Evolutionary conservation across 2,888 invertebrate species (phyloP).

Genomic region (Phytoseiulus persimilis): DNA sequence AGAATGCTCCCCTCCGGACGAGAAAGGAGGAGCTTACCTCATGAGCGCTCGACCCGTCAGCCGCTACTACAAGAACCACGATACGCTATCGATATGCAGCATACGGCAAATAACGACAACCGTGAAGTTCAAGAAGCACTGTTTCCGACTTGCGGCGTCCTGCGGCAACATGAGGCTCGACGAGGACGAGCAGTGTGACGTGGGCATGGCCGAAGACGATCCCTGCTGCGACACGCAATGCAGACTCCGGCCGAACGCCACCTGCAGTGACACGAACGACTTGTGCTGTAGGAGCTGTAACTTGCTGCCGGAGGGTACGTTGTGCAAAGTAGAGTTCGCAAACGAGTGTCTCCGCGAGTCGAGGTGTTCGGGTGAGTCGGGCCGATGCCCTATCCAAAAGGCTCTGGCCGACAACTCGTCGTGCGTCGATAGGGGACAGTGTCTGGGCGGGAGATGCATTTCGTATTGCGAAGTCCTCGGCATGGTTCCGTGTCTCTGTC

Average conservation of each 20-base stretch:
- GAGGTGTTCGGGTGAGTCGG: constrained; percentile 1
- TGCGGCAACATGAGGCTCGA: constrained; percentile 8
- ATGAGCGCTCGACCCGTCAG: neutral
- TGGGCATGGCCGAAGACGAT: neutral
- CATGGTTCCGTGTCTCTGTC: neutral
- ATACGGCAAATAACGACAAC: neutral
- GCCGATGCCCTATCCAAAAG: neutral
- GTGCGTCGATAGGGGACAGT: neutral
- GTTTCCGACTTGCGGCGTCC: neutral
- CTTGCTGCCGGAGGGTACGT: neutral
- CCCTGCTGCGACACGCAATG: neutral
- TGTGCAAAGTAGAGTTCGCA: neutral
- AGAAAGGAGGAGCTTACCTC: neutral
- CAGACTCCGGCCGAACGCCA: neutral
- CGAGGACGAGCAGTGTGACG: constrained; percentile 19
- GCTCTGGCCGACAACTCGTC: constrained; percentile 10
- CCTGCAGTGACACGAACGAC: constrained; percentile 17
- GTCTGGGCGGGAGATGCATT: neutral
- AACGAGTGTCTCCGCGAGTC: constrained; percentile 11
- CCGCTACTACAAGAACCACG: neutral
- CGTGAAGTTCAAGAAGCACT: neutral
- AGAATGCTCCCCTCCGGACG: neutral
- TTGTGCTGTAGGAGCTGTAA: neutral
- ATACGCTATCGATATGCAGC: neutral
- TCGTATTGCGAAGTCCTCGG: neutral